Percentiles rank a stretch among this genome's conserved stretches.
These are phyloP conservation scores for Austrofundulus limnaeus DNA, from an alignment of 2,113 vertebrate species.

Conservation along the genomic window DNA sequence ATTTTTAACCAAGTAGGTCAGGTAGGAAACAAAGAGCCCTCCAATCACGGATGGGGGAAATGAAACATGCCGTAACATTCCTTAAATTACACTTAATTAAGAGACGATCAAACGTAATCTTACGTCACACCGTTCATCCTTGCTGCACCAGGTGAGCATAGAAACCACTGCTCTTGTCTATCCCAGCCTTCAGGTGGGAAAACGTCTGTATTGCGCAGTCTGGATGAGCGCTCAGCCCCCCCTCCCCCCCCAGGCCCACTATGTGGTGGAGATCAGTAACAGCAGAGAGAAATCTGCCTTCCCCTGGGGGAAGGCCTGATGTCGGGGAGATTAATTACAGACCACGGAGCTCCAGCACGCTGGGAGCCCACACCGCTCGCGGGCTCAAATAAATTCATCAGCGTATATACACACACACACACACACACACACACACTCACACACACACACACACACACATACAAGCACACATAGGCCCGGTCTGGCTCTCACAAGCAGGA, in stretches of 20 bases:
- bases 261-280: conserved; percentile 68
- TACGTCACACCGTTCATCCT: conserved; percentile 33
- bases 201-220: conserved; percentile 44
- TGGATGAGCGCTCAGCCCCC: conserved; percentile 47
- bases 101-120: conserved; percentile 41
- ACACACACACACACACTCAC: not conserved
- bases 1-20: conserved; percentile 13
- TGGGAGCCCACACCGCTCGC: conserved; percentile 68
- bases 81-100: conserved; percentile 44
- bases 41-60: not conserved
- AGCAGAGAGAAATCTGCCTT: conserved; percentile 61
- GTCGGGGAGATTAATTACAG: conserved; percentile 84
- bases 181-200: conserved; percentile 44
- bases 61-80: conserved; percentile 30
- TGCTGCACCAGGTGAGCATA: conserved; percentile 50
- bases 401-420: conserved; percentile 51
- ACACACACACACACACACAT: too few species aligned
- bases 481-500: conserved; percentile 63
- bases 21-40: not conserved
- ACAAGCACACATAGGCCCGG: not conserved
- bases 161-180: conserved; percentile 20
- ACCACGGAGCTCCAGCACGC: conserved; percentile 71
- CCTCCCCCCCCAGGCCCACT: conserved; percentile 45
- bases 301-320: conserved; percentile 64
- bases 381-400: conserved; percentile 66